Conservation (phyloP, 2,888 invertebrate genomes). For the Matsumyia berberina region DNA sequence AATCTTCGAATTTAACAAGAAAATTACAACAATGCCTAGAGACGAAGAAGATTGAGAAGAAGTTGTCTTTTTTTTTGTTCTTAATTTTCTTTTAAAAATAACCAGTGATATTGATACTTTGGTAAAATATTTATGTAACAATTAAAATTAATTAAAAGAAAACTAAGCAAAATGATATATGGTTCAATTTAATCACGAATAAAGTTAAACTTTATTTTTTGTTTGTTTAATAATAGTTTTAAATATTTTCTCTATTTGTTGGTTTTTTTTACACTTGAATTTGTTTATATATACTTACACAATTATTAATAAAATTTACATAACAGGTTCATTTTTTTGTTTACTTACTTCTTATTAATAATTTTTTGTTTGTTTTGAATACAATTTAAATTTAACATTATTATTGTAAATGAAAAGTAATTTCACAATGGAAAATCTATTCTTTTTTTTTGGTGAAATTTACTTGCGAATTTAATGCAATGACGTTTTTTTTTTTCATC, state of each 20-base stretch:
- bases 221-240: constrained; percentile 61
- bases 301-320: constrained; percentile 81
- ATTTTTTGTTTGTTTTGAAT: constrained; percentile 76
- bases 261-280: constrained; percentile 70
- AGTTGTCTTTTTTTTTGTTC: constrained; percentile 1
- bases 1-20: constrained; percentile 57
- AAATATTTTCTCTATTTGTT: constrained; percentile 66
- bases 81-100: constrained; percentile 9
- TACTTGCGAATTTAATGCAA: constrained; percentile 65
- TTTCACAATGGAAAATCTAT: constrained; percentile 63
- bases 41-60: constrained; percentile 53
- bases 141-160: constrained; percentile 36
- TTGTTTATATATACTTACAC: constrained; percentile 77
- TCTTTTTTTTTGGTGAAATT: constrained; percentile 56
- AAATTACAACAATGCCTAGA: constrained; percentile 69
- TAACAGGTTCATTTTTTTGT: constrained; percentile 79
- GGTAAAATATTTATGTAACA: constrained; percentile 36
- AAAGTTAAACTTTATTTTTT: constrained; percentile 82
- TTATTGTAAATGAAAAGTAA: constrained; percentile 68
- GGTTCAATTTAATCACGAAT: constrained; percentile 80
- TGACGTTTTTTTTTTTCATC: constrained; percentile 71
- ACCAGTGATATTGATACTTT: constrained; percentile 20
- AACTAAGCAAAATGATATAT: constrained; percentile 66
- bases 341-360: constrained; percentile 64
- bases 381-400: constrained; percentile 76